Evolutionary conservation across 2,113 vertebrate species (phyloP), one percentile per base, ranked within the genome.

Genomic region (Heliornis fulica): DNA sequence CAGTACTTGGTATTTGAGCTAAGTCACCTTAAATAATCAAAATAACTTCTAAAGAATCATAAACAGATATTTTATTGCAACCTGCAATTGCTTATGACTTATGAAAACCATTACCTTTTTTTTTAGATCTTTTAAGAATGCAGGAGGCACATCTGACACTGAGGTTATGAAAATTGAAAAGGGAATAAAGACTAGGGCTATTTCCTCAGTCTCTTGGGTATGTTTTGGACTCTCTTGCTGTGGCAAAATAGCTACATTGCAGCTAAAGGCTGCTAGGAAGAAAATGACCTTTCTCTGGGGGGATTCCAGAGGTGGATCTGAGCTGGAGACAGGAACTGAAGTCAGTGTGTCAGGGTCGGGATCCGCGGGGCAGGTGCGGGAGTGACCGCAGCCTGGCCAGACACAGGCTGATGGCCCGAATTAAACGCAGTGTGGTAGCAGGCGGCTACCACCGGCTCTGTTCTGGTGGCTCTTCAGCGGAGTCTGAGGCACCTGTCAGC

Each of bases 321-420:
- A 18, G 22, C 48, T 23, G 5, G 4, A 34, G 69, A 74, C 32
- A 23, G 46, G 25, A 26, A 29, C 29, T 45, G 34, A 7, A 22
- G 46, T 10, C 50, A 4, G 0, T 5, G 74, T 43, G 32, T 7
- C 1, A 2, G 19, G 54, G 32, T 31, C 10, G 0, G 1, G 28
- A 4, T 11, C 17, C 11, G 41, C 4, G 11, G 43, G n/a, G 38
- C 19, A 3, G 34, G 13, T 32, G 4, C 19, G 15, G 69, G 17
- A 56, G 15, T 0, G 9, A 34, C 63, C 32, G 15, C 45, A 2
- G 41, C 0, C 3, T 6, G 29, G 59, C 36, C 53, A 7, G 59
- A 32, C 15, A 34, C 63, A 43, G 63, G 4, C 13, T 2, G 68
- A 4, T 13, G 63, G 31, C 23, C 54, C 1, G 5, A 86, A 28